A percentile compares a stretch with the other conserved stretches of the same genome.
Conservation (phyloP, 1,140 invertebrate genomes). For the Ephestia elutella region DNA sequence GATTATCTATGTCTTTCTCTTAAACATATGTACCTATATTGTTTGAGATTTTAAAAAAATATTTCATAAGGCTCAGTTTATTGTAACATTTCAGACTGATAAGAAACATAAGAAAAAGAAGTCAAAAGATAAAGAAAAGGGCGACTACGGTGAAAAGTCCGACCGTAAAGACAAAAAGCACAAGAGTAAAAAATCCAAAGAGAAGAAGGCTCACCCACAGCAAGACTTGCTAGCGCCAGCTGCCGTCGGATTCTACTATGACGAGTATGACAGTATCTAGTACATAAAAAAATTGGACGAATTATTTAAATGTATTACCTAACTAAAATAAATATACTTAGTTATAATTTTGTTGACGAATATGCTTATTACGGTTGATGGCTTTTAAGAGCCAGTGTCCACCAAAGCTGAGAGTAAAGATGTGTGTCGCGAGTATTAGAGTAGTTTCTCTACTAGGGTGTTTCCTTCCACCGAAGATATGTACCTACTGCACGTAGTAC, state of each 20-base stretch:
- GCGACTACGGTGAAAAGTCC: slow-evolving; percentile 54
- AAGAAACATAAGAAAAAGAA: slow-evolving; percentile 74
- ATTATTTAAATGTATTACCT: too few relatives aligned
- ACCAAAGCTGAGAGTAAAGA: too few relatives aligned
- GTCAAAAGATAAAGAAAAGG: slow-evolving; percentile 52
- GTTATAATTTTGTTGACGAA: too few relatives aligned
- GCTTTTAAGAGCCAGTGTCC: too few relatives aligned
- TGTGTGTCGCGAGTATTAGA: too few relatives aligned
- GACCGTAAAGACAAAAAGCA: slow-evolving; percentile 66
- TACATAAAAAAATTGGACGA: neutral
- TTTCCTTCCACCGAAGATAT: too few relatives aligned
- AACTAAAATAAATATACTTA: too few relatives aligned
- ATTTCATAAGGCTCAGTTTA: neutral
- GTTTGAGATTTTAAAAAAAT: neutral
- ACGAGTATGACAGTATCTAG: slow-evolving; percentile 65
- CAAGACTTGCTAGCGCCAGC: slow-evolving; percentile 45
- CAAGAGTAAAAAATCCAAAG: slow-evolving; percentile 62
- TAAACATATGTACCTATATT: too few relatives aligned
- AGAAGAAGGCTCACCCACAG: slow-evolving; percentile 50
- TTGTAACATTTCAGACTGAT: slow-evolving; percentile 26
- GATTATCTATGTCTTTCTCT: too few relatives aligned
- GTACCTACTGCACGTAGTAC: too few relatives aligned
- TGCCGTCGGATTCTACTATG: slow-evolving; percentile 39
- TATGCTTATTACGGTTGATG: too few relatives aligned
- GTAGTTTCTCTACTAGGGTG: too few relatives aligned